Percentiles rank a stretch among this genome's conserved stretches.
Conservation (phyloP, 2,113 vertebrate genomes). For the Eleginops maclovinus region DNA sequence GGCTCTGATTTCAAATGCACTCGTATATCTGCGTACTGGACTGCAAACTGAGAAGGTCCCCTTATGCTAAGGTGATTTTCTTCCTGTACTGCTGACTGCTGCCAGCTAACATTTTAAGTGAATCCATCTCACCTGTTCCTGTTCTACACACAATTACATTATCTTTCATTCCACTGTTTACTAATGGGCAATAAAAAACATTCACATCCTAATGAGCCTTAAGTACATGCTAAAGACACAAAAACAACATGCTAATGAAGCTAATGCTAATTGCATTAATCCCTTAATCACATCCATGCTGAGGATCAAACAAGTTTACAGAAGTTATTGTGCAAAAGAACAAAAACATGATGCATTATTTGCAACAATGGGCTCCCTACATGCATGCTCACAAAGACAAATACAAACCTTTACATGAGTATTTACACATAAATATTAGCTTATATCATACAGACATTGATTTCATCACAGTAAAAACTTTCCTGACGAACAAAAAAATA, state of each 20-base stretch:
- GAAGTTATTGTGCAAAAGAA: background rate
- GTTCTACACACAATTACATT: background rate
- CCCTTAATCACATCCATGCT: background rate
- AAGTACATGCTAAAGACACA: background rate
- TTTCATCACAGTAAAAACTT: background rate
- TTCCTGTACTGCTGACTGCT: background rate
- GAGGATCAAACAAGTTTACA: background rate
- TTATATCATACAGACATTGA: background rate
- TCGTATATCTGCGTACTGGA: background rate
- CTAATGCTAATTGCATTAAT: conserved; percentile 5
- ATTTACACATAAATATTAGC: background rate
- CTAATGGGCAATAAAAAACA: background rate
- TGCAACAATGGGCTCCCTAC: background rate
- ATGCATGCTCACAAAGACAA: background rate
- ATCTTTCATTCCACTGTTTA: background rate
- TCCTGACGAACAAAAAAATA: background rate
- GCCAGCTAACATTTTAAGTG: conserved; percentile 7
- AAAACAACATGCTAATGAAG: background rate
- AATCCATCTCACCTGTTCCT: background rate
- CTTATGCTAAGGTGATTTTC: background rate
- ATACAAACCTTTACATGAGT: background rate
- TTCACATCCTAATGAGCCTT: background rate
- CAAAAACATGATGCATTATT: background rate
- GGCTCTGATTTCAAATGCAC: conserved; percentile 22
- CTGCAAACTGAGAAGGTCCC: conserved; percentile 25